Evolutionary conservation across 2,888 invertebrate species (phyloP).

Genomic region (Tachystola acroxantha): DNA sequence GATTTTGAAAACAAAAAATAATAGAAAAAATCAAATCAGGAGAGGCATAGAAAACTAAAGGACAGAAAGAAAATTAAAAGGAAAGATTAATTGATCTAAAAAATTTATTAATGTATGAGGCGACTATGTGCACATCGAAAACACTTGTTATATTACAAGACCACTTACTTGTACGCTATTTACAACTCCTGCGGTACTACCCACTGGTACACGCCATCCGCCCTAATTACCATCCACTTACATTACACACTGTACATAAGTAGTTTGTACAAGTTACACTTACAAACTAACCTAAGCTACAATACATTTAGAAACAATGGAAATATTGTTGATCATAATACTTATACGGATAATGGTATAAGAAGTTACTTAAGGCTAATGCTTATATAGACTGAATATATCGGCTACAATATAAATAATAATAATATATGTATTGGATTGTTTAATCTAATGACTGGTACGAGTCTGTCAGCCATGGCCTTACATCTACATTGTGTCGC

Average conservation of each 20-base stretch:
- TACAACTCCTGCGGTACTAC: constrained; percentile 37
- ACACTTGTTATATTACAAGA: constrained; percentile 73
- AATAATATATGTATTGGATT: constrained; percentile 56
- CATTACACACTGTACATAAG: constrained; percentile 67
- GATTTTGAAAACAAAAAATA: no score
- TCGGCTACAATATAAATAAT: constrained; percentile 60
- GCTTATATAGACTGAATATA: constrained; percentile 54
- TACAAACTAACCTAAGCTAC: constrained; percentile 45
- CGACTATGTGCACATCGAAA: constrained; percentile 79
- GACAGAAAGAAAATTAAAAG: constrained; percentile 20
- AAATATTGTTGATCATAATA: constrained; percentile 74
- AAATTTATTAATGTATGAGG: constrained; percentile 78
- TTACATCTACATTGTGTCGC: constrained; percentile 29
- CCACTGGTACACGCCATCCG: no score
- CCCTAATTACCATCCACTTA: constrained; percentile 23
- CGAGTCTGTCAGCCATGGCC: constrained; percentile 62
- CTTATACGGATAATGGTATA: constrained; percentile 72
- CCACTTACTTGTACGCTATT: constrained; percentile 70
- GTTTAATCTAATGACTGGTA: constrained; percentile 66
- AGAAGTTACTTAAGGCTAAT: constrained; percentile 63
- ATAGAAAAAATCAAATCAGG: no score
- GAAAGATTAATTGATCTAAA: constrained; percentile 68
- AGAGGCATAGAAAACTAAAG: neutral
- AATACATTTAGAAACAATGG: constrained; percentile 65
- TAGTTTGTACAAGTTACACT: constrained; percentile 72